A percentile compares a stretch with the other conserved stretches of the same genome.
These are phyloP conservation scores for Limosa lapponica DNA, from an alignment of 2,797 vertebrate genomes.

Conservation along the genomic window DNA sequence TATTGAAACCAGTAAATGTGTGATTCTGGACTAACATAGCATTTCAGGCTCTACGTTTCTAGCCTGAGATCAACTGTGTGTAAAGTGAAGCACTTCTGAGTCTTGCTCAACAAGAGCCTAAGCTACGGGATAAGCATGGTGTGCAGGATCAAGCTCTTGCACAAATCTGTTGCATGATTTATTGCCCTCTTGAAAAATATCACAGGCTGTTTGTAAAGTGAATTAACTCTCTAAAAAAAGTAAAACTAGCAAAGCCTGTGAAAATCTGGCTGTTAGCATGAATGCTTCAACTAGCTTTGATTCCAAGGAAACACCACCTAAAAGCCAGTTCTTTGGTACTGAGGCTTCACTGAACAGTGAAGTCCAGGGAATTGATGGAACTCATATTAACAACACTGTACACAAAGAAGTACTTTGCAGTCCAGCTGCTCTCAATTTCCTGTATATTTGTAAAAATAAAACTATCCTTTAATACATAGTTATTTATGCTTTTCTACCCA, in stretches of 20 bases:
- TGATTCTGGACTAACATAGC: background rate
- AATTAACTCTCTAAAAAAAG: background rate
- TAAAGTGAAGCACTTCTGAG: background rate
- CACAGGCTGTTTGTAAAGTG: background rate
- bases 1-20: background rate
- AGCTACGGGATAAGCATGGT: background rate
- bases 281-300: background rate
- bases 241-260: background rate
- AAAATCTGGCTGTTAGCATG: background rate
- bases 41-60: background rate
- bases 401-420: conserved; percentile 29
- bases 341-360: background rate
- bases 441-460: conserved; percentile 37
- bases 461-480: background rate
- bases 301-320: background rate
- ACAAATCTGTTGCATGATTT: background rate
- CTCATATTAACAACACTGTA: background rate
- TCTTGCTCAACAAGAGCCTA: background rate
- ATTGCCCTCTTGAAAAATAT: background rate
- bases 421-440: conserved; percentile 50
- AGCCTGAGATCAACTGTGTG: background rate
- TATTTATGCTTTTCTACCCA: conserved; percentile 9
- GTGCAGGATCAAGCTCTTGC: background rate
- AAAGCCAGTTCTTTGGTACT: background rate
- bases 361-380: background rate